phyloP scores from a whole-genome alignment of 1,140 invertebrate species.

The Sycophaga agraensis region DNA sequence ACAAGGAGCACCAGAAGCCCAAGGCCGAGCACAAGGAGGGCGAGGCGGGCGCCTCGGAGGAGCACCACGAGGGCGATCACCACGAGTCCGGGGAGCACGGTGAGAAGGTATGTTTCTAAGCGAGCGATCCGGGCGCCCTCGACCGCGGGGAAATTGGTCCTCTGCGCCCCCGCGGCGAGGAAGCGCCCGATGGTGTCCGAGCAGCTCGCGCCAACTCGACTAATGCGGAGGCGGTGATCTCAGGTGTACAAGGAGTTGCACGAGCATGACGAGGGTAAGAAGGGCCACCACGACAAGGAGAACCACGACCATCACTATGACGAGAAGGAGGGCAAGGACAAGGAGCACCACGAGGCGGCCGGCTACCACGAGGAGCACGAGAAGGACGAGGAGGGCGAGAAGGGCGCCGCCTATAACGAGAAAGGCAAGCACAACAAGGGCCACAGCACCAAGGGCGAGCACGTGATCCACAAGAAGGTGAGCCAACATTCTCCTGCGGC shows the following conservation, averaged over 20 bases:
- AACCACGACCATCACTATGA: conserved; percentile 46
- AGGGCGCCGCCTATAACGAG: conserved; percentile 48
- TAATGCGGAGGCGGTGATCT: no score
- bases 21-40: conserved; percentile 25
- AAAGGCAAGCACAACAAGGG: conserved; percentile 56
- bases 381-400: conserved; percentile 46
- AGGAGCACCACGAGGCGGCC: conserved; percentile 49
- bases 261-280: conserved; percentile 50
- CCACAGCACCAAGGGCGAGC: conserved; percentile 57
- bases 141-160: no score
- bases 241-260: conserved; percentile 35
- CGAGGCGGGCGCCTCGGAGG: conserved; percentile 41
- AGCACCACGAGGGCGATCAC: conserved; percentile 43
- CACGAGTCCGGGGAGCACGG: conserved; percentile 42
- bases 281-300: conserved; percentile 56
- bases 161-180: no score
- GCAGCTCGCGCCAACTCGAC: no score
- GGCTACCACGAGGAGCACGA: conserved; percentile 49
- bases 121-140: no score
- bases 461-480: conserved; percentile 58
- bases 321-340: conserved; percentile 49
- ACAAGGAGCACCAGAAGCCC: conserved; percentile 8
- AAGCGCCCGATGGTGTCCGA: no score
- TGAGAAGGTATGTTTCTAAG: conserved; percentile 48
- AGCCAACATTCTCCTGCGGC: no score